Evolutionary conservation across 2,888 invertebrate species (phyloP).

Genomic region (Megamerina dolium): DNA sequence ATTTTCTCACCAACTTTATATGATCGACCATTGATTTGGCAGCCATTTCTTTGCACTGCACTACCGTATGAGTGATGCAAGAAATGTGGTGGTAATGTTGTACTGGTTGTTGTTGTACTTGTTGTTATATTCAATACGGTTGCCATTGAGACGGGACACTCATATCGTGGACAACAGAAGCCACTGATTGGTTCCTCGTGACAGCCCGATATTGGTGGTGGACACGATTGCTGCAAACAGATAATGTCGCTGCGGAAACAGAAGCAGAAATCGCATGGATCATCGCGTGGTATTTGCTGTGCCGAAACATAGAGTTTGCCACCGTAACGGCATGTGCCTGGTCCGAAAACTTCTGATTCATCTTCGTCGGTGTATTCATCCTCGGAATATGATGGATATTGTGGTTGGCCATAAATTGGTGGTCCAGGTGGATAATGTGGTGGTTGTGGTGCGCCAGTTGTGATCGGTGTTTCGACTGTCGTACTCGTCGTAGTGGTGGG

Average conservation of each 20-base stretch:
- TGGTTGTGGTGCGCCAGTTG: conserved; percentile 28
- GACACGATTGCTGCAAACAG: conserved; percentile 90
- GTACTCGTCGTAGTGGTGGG: conserved; percentile 22
- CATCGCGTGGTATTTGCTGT: conserved; percentile 89
- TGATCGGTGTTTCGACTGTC: conserved; percentile 21
- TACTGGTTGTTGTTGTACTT: conserved; percentile 82
- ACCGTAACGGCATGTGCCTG: conserved; percentile 86
- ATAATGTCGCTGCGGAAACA: conserved; percentile 95
- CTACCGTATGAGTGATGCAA: conserved; percentile 71
- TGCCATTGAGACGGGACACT: conserved; percentile 86
- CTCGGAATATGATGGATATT: conserved; percentile 45
- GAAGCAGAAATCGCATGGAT: conserved; percentile 95
- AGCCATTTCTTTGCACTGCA: conserved; percentile 63
- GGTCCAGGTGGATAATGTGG: conserved; percentile 35
- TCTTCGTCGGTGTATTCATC: conserved; percentile 65
- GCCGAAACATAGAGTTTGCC: conserved; percentile 91
- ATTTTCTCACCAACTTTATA: conserved; percentile 83
- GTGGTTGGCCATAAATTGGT: conserved; percentile 34
- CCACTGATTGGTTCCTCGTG: conserved; percentile 88
- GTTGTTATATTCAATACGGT: conserved; percentile 75
- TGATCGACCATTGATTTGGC: conserved; percentile 77
- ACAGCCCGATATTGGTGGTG: conserved; percentile 86
- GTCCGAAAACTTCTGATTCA: conserved; percentile 71
- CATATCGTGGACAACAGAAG: conserved; percentile 91
- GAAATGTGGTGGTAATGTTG: conserved; percentile 79